Evolutionary conservation across 2,888 invertebrate species (phyloP).

Genomic region (Melanostoma mellinum): DNA sequence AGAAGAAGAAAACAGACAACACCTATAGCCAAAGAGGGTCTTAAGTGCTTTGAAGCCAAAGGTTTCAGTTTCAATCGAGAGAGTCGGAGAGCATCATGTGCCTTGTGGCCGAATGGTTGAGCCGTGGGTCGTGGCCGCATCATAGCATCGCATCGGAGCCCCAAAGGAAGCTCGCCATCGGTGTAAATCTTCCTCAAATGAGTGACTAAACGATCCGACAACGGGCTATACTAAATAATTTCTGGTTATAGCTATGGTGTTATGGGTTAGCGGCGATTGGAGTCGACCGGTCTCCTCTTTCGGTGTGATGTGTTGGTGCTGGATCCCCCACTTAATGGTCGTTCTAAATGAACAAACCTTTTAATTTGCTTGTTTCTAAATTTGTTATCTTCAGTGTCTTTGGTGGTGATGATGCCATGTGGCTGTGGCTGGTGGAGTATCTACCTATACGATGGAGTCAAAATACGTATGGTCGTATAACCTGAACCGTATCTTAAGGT

Average conservation of each 20-base stretch:
- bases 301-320: conserved; percentile 8
- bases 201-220: conserved; percentile 73
- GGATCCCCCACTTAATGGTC: conserved; percentile 73
- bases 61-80: conserved; percentile 34
- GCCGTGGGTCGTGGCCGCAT: conserved; percentile 24
- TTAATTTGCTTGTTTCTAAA: conserved; percentile 76
- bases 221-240: conserved; percentile 71
- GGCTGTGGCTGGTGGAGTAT: conserved; percentile 13
- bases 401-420: conserved; percentile 52
- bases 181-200: conserved; percentile 73
- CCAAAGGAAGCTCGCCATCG: conserved; percentile 69
- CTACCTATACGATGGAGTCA: conserved; percentile 3
- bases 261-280: conserved; percentile 22
- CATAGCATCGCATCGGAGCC: conserved; percentile 53
- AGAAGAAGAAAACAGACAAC: conserved; percentile 34
- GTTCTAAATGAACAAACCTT: conserved; percentile 76
- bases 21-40: conserved; percentile 58
- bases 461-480: conserved; percentile 31
- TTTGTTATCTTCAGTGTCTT: conserved; percentile 73
- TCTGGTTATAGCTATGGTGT: conserved; percentile 61
- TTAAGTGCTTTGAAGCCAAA: conserved; percentile 54
- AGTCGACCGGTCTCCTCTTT: conserved; percentile 63
- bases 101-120: conserved; percentile 25
- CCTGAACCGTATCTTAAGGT: conserved; percentile 34
- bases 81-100: conserved; percentile 7